Evolutionary conservation across 2,113 vertebrate species (phyloP), one percentile per base, ranked within the genome.

Genomic region (Grallaria varia): DNA sequence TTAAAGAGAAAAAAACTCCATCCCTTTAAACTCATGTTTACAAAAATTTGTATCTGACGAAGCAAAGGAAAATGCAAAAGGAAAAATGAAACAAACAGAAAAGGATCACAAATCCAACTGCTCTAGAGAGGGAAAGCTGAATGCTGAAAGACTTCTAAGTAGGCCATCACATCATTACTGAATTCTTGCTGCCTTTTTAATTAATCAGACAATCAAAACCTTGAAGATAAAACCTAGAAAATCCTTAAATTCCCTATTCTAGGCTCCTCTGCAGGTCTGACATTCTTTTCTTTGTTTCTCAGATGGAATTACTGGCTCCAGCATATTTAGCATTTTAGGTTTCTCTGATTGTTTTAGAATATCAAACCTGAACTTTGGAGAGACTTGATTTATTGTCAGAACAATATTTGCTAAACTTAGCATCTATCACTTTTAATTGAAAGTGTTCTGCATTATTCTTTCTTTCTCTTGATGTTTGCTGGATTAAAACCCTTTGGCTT

Each of bases 361-460:
- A 72, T 49, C 14, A 92, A 88, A 89, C 6, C 49, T 74, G 50
- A 83, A 88, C 24, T 91, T 49, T 81, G 68, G 27, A 77, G 42
- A 67, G 81, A 87, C 77, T 80, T 92, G 56, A 80, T 31, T 76
- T 89, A 83, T 63, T 88, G 72, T 68, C 22, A 58, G 25, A 89
- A 40, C 28, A 96, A 52, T 17, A 56, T 50, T 95, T 93, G 24
- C 21, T 79, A 63, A 60, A 68, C 53, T 60, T 64, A 25, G 19
- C 8, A 59, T 68, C 24, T 86, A 62, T 80, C 35, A 91, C 37
- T 84, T 79, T 84, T 86, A 44, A 49, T 91, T 45, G 49, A 76
- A 95, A 69, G 5, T 58, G 9, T 42, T 71, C 75, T 74, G 28
- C 44, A 33, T 74, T 75, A 84, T 56, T 93, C 53, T 92, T 87